Base-by-base conservation (phyloP, 2,113 vertebrate species). In the Thryonomys swinderianus region DNA sequence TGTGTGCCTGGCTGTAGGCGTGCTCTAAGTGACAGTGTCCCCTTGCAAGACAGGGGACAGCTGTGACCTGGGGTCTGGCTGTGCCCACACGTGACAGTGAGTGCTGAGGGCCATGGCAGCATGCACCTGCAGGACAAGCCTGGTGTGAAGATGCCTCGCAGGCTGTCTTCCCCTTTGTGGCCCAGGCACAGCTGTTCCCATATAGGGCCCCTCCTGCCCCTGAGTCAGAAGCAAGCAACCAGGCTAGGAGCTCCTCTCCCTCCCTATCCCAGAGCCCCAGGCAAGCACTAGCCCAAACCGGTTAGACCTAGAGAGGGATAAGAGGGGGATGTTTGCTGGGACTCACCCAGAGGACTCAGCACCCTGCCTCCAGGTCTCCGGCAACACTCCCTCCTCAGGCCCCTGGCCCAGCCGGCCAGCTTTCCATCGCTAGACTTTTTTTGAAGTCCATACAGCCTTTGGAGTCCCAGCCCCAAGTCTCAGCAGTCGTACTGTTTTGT, bases 161-260 rank as follows among this genome's bases (percentile, higher is more conserved):
- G 48, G 34, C 18, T 71, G 23, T 81, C 71, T 23, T 69, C n/a
- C 71, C 57, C 51, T 21, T 51, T 34, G 45, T 71, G 57, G 48
- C 51, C 93, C 18, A 4, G 51, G 32, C 13, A 27, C 2, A 73
- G 55, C 81, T 21, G 1, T 81, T 91, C 40, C 55, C 42, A 34
- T 82, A 18, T 5, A 5, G 74, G 51, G 91, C 67, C 74, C 86
- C 93, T 91, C 95, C 94, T 85, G 1, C 61, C 71, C n/a, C 90
- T 96, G 97, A 97, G 94, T 97, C 96, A 97, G 87, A 48, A 40
- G 64, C 57, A 64, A 42, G 48, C 55, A 48, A 85, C 82, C 21
- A 3, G 10, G 64, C 82, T 42, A 53, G 85, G 61, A 93, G 78
- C 86, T 89, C 64, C 48, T 93, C 53, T 85, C 82, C 94, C 78